A percentile compares a stretch with the other conserved stretches of the same genome.
Evolutionary conservation across 2,888 invertebrate species (phyloP).

Genomic region (Steinernema carpocapsae): DNA sequence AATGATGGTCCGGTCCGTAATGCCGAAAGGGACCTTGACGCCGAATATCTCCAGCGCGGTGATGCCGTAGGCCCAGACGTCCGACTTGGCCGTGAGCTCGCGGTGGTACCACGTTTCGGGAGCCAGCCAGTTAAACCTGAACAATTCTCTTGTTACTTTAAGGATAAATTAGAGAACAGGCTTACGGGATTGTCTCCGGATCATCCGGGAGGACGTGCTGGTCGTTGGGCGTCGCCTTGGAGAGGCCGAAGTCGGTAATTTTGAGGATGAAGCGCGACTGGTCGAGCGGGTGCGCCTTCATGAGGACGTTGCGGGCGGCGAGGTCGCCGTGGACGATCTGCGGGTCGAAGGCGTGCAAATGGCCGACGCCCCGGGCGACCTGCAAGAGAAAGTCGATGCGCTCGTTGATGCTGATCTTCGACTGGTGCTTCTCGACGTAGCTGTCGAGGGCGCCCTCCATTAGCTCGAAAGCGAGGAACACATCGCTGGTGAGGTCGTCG

Average conservation of each 20-base stretch:
- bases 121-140: conserved; percentile 54
- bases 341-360: conserved; percentile 97
- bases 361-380: conserved; percentile 76
- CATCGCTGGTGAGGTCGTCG: conserved; percentile 21
- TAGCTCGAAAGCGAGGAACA: conserved; percentile 48
- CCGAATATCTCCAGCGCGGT: conserved; percentile 48
- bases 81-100: conserved; percentile 46
- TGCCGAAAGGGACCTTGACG: conserved; percentile 48
- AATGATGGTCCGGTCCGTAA: conserved; percentile 32
- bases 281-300: conserved; percentile 75
- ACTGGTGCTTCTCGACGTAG: conserved; percentile 42
- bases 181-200: conserved; percentile 49
- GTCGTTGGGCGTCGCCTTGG: conserved; percentile 48
- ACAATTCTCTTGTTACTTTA: background rate
- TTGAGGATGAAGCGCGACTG: conserved; percentile 46
- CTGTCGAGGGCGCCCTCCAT: conserved; percentile 46
- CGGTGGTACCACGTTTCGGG: conserved; percentile 49
- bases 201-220: conserved; percentile 44
- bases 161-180: background rate
- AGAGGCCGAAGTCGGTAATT: conserved; percentile 55
- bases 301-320: conserved; percentile 98
- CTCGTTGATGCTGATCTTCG: conserved; percentile 41
- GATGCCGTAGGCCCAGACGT: conserved; percentile 56
- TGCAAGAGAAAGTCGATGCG: conserved; percentile 49
- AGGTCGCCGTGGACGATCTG: conserved; percentile 96